Evolutionary conservation across 2,113 vertebrate genomes (phyloP).

Genomic region (Oceanodroma tethys): DNA sequence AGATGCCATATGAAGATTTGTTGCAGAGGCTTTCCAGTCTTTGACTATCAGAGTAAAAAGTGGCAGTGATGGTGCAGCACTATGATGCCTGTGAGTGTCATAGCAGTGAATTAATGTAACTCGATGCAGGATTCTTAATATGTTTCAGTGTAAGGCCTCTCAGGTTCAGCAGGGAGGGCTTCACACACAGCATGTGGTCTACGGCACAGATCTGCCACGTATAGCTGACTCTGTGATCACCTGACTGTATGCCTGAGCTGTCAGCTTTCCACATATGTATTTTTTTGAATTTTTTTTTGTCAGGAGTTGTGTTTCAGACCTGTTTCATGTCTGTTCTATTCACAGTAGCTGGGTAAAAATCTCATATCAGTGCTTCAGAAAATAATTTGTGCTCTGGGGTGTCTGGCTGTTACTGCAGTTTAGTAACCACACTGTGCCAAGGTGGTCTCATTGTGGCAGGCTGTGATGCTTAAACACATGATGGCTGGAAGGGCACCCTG

Average conservation of each 20-base stretch:
- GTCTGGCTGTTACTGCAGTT: neutral
- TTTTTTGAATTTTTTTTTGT: neutral
- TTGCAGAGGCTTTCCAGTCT: neutral
- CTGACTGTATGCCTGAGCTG: neutral
- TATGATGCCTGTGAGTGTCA: neutral
- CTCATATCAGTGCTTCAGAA: neutral
- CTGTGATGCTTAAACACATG: neutral
- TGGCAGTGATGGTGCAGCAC: neutral
- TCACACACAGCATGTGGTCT: neutral
- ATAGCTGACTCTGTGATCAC: neutral
- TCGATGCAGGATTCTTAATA: neutral
- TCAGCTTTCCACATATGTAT: neutral
- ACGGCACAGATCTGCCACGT: fast-evolving
- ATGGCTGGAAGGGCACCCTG: neutral
- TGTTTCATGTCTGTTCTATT: neutral
- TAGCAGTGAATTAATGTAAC: neutral
- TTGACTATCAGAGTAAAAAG: neutral
- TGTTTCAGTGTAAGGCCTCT: neutral
- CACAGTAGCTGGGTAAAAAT: neutral
- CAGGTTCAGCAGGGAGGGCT: neutral
- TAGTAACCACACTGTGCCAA: neutral
- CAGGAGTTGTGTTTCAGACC: neutral
- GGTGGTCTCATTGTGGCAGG: neutral
- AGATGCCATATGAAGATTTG: neutral
- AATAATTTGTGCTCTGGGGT: neutral